Percentiles rank a stretch among this genome's conserved stretches.
phyloP scores from a whole-genome alignment of 1,140 invertebrate genomes.

The Dendrolimus kikuchii region DNA sequence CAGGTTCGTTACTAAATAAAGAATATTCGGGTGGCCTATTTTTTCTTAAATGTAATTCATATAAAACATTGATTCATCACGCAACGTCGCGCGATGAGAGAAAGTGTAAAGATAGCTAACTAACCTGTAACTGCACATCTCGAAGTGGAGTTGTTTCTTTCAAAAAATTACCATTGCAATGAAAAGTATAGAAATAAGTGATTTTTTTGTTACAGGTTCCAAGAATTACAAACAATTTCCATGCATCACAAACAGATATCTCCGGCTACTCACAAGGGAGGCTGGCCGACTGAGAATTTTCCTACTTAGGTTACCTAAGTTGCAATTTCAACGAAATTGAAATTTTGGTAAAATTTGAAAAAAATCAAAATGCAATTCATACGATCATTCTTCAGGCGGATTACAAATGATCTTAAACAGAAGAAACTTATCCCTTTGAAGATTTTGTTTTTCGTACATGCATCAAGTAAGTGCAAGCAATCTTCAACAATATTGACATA shows the following conservation, averaged over 20 bases:
- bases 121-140: too few species aligned
- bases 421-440: constrained; percentile 82
- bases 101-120: too few species aligned
- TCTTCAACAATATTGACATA: background rate
- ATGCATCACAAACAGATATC: constrained; percentile 40
- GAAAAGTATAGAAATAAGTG: background rate
- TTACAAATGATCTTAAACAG: constrained; percentile 79
- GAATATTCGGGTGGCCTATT: too few species aligned
- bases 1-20: too few species aligned
- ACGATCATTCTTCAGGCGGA: constrained; percentile 76
- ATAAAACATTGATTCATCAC: too few species aligned
- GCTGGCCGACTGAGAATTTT: constrained; percentile 35
- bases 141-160: background rate
- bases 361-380: constrained; percentile 72
- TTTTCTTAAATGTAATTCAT: too few species aligned
- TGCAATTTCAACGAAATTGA: too few species aligned
- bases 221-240: constrained; percentile 27
- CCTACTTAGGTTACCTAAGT: constrained; percentile 30
- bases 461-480: constrained; percentile 78
- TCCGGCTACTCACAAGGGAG: constrained; percentile 29
- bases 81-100: too few species aligned
- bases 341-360: background rate
- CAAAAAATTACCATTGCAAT: background rate
- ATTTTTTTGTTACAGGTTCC: constrained; percentile 27
- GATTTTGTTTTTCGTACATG: constrained; percentile 83